Conservation (phyloP, 2,888 invertebrate genomes). For the Argyra leucocephala region DNA sequence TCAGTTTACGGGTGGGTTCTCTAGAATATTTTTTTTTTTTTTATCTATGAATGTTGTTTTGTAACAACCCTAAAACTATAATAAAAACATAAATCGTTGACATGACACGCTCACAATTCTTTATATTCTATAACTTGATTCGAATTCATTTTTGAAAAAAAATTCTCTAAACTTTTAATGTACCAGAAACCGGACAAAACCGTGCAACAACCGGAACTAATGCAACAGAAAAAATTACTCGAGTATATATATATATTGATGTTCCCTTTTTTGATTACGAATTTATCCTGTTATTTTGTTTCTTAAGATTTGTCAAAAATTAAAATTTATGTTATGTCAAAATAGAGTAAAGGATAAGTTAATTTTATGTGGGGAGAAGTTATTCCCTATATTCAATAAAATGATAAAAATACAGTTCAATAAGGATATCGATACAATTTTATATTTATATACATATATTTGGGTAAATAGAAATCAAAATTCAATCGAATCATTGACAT, state of each 20-base stretch:
- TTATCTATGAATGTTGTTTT: too few relatives aligned
- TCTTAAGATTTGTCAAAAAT: background rate
- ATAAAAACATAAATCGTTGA: too few relatives aligned
- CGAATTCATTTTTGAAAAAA: too few relatives aligned
- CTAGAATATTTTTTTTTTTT: too few relatives aligned
- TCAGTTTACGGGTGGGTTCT: too few relatives aligned
- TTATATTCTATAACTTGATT: too few relatives aligned
- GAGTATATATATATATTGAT: background rate
- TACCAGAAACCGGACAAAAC: conserved; percentile 6
- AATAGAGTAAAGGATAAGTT: background rate
- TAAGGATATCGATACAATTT: background rate
- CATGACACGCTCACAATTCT: too few relatives aligned
- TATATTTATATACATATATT: background rate
- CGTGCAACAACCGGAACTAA: conserved; percentile 6
- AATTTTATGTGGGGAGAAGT: background rate
- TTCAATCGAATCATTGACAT: background rate
- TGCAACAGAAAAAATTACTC: background rate
- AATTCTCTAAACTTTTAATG: background rate
- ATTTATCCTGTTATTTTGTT: background rate
- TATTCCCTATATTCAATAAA: background rate
- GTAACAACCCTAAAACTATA: too few relatives aligned
- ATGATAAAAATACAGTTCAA: background rate
- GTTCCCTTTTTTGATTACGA: background rate
- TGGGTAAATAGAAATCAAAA: background rate
- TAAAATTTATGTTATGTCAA: background rate